A percentile compares a stretch with the other conserved stretches of the same genome.
These are phyloP conservation scores for Akabosia matsudoensis DNA, from an alignment of 1,140 invertebrate genomes.

Conservation along the genomic window DNA sequence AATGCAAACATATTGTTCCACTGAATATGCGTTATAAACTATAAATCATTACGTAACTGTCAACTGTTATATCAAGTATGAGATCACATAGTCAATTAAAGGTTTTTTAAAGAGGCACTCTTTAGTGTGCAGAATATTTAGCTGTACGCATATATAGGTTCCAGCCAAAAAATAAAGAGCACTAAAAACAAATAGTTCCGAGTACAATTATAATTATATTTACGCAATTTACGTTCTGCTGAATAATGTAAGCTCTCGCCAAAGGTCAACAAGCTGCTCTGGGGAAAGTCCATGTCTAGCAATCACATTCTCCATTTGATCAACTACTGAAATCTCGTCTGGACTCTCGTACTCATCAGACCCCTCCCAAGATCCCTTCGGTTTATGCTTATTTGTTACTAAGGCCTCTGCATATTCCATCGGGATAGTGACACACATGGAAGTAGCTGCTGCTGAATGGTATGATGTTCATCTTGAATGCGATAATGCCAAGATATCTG, in stretches of 20 bases:
- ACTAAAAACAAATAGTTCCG: too few relatives aligned
- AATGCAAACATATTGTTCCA: too few relatives aligned
- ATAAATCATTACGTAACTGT: too few relatives aligned
- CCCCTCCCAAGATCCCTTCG: background rate
- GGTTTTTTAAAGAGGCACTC: too few relatives aligned
- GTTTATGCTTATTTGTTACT: background rate
- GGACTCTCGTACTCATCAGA: background rate
- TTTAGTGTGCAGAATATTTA: too few relatives aligned
- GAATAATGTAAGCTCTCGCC: constrained; percentile 62
- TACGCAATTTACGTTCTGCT: background rate
- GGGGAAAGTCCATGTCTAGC: constrained; percentile 76
- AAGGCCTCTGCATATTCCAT: background rate
- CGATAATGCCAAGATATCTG: constrained; percentile 75
- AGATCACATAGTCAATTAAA: too few relatives aligned
- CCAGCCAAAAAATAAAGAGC: too few relatives aligned
- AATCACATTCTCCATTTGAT: constrained; percentile 71
- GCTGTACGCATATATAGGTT: too few relatives aligned
- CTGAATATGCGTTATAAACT: too few relatives aligned
- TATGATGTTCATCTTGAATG: constrained; percentile 70
- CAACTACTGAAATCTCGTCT: constrained; percentile 60
- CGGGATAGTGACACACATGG: constrained; percentile 68
- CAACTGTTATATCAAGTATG: too few relatives aligned
- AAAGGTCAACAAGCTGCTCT: constrained; percentile 66
- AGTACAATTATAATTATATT: background rate
- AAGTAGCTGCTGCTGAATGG: constrained; percentile 75